Evolutionary conservation across 2,113 vertebrate genomes (phyloP).

Genomic region (Lathamus discolor): DNA sequence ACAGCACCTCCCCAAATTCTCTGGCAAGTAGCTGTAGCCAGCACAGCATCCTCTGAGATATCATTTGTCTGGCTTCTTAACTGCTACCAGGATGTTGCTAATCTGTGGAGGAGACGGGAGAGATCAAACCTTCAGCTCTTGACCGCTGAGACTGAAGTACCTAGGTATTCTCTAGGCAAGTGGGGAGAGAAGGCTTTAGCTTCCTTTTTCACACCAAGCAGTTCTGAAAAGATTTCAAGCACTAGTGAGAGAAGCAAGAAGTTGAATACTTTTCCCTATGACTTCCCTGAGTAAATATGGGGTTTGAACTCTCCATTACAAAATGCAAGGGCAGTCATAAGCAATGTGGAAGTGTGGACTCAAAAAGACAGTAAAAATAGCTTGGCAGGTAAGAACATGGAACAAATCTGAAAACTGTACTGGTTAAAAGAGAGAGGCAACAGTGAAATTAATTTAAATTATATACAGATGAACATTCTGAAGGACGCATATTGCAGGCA

Average conservation of each 20-base stretch:
- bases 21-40: not conserved
- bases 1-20: not conserved
- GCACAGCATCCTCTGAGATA: accelerated
- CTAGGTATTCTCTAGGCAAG: not conserved
- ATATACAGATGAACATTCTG: not conserved
- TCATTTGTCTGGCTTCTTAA: not conserved
- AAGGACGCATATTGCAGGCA: not conserved
- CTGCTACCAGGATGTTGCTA: not conserved
- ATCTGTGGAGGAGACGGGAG: not conserved
- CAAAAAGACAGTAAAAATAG: not conserved
- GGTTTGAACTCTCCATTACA: not conserved
- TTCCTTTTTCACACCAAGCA: not conserved
- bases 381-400: not conserved
- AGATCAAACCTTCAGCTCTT: not conserved
- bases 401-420: not conserved
- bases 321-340: not conserved
- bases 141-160: not conserved
- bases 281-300: not conserved
- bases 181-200: not conserved
- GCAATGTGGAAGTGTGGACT: not conserved
- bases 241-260: not conserved
- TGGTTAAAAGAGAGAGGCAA: not conserved
- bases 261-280: not conserved
- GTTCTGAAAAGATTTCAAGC: not conserved
- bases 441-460: not conserved